phyloP scores from a whole-genome alignment of 1,140 invertebrate genomes.

The Odontomachus brunneus region DNA sequence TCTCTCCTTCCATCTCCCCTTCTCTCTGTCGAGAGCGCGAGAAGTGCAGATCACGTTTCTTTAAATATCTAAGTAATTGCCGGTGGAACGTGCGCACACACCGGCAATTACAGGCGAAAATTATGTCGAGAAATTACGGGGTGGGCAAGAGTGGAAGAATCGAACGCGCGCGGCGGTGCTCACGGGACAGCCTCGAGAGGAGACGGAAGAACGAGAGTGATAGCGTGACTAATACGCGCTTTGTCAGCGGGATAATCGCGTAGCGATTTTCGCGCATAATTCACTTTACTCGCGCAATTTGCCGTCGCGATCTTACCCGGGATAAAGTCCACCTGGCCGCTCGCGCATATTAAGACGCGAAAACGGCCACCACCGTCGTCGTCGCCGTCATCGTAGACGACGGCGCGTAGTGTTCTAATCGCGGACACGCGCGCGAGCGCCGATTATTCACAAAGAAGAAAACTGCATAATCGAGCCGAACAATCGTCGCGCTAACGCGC shows the following conservation, averaged over 20 bases:
- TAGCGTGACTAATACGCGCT: constrained; percentile 61
- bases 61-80: constrained; percentile 51
- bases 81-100: constrained; percentile 27
- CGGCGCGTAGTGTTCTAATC: not conserved
- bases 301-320: constrained; percentile 12
- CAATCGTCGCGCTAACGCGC: constrained; percentile 3
- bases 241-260: constrained; percentile 57
- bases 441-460: constrained; percentile 21
- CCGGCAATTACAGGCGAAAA: constrained; percentile 48
- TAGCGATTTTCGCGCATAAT: constrained; percentile 45
- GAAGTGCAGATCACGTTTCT: constrained; percentile 40
- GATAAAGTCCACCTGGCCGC: not conserved
- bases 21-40: not conserved
- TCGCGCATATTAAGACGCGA: not conserved
- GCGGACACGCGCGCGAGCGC: not conserved
- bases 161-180: not conserved
- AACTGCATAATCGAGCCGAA: not conserved
- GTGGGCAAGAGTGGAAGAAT: constrained; percentile 29
- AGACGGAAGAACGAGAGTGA: constrained; percentile 51
- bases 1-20: not conserved
- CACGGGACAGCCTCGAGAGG: not conserved
- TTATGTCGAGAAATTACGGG: constrained; percentile 31
- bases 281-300: constrained; percentile 56
- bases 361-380: not conserved
- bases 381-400: too few species aligned